A percentile compares a stretch with the other conserved stretches of the same genome.
These are phyloP conservation scores for Rhadinocentrus ornatus DNA, from an alignment of 2,797 vertebrate species.

Conservation along the genomic window DNA sequence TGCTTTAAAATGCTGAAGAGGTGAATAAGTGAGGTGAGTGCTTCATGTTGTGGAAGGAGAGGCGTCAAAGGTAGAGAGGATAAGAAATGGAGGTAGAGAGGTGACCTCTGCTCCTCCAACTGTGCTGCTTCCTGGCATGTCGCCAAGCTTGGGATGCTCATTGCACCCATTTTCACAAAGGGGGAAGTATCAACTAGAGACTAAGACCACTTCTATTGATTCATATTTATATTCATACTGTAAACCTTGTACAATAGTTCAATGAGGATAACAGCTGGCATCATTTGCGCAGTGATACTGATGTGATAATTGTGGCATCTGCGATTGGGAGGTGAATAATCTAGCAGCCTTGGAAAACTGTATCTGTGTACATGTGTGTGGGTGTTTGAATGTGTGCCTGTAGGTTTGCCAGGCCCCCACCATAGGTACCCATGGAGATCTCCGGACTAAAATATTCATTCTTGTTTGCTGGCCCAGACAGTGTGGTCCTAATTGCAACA, in stretches of 20 bases:
- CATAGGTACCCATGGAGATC: constrained; percentile 75
- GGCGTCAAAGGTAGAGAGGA: constrained; percentile 6
- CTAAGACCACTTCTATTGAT: constrained; percentile 31
- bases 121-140: constrained; percentile 52
- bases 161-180: constrained; percentile 45
- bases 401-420: constrained; percentile 79
- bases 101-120: constrained; percentile 64
- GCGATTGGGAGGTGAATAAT: constrained; percentile 80
- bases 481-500: constrained; percentile 79
- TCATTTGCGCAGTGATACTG: constrained; percentile 63
- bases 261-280: constrained; percentile 72
- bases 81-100: constrained; percentile 39
- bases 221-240: constrained; percentile 53
- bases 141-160: constrained; percentile 44
- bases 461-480: constrained; percentile 76
- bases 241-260: constrained; percentile 62
- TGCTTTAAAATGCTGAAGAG: constrained; percentile 28
- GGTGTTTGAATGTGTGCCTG: constrained; percentile 67
- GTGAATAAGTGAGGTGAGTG: constrained; percentile 32
- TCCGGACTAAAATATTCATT: constrained; percentile 82
- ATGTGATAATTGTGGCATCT: constrained; percentile 77
- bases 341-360: constrained; percentile 84
- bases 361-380: constrained; percentile 27
- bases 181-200: constrained; percentile 11
- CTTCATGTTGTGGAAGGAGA: constrained; percentile 17